These are phyloP conservation scores for Drosophila lacertosa DNA, from an alignment of 1,140 invertebrate genomes.

Conservation along the genomic window DNA sequence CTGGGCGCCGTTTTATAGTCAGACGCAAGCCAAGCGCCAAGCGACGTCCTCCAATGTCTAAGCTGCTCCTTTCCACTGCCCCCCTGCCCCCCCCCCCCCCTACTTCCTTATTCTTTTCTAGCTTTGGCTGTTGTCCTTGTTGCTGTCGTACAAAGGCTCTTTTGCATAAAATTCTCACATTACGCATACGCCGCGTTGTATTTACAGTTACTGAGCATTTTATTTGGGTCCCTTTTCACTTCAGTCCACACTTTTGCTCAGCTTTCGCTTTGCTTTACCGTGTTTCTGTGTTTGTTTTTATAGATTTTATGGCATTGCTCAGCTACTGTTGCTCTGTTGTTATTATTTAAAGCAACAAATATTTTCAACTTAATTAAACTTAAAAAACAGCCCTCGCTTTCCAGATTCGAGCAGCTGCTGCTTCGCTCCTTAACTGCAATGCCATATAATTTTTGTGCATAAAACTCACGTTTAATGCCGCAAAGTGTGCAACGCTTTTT, in stretches of 20 bases:
- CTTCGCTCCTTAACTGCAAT: slow-evolving; percentile 69
- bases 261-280: slow-evolving; percentile 45
- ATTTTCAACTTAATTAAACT: slow-evolving; percentile 82
- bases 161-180: slow-evolving; percentile 81
- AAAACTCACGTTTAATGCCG: slow-evolving; percentile 77
- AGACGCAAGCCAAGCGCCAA: slow-evolving; percentile 47
- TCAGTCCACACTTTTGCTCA: slow-evolving; percentile 48
- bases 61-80: slow-evolving; percentile 15
- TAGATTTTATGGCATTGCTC: slow-evolving; percentile 69
- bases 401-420: slow-evolving; percentile 54
- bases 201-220: slow-evolving; percentile 78
- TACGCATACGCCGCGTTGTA: slow-evolving; percentile 78
- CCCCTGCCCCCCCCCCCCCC: neutral
- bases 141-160: slow-evolving; percentile 51
- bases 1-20: slow-evolving; percentile 74
- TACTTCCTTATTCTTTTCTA: neutral
- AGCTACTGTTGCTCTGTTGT: slow-evolving; percentile 39
- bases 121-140: slow-evolving; percentile 20
- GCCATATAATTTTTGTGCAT: slow-evolving; percentile 72
- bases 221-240: slow-evolving; percentile 65
- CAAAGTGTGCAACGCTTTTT: slow-evolving; percentile 73
- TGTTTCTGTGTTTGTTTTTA: slow-evolving; percentile 69
- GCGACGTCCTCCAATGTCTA: slow-evolving; percentile 47
- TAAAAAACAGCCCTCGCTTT: slow-evolving; percentile 55
- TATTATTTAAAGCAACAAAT: slow-evolving; percentile 80